Conservation (phyloP, 2,113 vertebrate genomes). For the Oenanthe melanoleuca region DNA sequence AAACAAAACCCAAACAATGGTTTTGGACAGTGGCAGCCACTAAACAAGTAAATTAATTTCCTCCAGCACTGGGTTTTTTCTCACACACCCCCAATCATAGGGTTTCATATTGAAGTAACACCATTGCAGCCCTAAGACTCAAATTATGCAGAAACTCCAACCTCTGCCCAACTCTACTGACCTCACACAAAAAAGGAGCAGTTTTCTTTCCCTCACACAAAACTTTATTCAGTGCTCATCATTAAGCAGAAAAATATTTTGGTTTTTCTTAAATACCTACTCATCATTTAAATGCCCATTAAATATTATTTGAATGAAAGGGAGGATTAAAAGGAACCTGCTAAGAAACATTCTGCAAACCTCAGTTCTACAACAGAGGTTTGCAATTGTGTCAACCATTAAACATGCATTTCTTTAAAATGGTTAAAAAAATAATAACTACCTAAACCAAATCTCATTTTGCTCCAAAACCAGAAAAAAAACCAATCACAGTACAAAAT, state of each 20-base stretch:
- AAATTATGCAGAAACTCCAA: not conserved
- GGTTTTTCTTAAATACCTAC: not conserved
- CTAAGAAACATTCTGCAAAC: not conserved
- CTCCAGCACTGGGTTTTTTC: not conserved
- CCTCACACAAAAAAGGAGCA: not conserved
- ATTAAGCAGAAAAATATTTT: not conserved
- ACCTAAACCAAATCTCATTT: not conserved
- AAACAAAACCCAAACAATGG: not conserved
- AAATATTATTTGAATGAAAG: not conserved
- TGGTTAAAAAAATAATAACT: not conserved
- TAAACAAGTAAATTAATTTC: not conserved
- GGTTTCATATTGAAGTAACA: not conserved
- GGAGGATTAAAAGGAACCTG: not conserved
- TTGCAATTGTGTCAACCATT: not conserved
- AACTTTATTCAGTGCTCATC: not conserved
- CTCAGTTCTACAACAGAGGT: not conserved
- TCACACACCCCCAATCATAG: not conserved
- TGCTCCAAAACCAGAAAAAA: not conserved
- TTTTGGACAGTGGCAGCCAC: not conserved
- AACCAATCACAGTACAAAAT: not conserved
- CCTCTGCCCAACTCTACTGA: not conserved
- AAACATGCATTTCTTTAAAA: not conserved
- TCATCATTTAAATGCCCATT: not conserved
- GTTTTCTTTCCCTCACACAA: not conserved
- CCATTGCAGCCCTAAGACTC: rapidly evolving